Conservation (phyloP, 2,113 vertebrate genomes). For the Propithecus coquereli region DNA sequence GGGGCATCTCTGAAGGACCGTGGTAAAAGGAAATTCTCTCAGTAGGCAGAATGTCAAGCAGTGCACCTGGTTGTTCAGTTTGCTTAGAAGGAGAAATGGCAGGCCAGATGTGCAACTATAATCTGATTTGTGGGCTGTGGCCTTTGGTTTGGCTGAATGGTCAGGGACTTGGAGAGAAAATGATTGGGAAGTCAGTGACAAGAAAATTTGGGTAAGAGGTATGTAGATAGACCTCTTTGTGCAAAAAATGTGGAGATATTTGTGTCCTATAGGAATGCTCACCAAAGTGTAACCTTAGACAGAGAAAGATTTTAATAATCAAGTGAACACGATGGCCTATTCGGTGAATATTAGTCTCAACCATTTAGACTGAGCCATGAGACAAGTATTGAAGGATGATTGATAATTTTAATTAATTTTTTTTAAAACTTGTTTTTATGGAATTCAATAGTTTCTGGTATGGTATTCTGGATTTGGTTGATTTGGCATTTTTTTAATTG, state of each 20-base stretch:
- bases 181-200: neutral
- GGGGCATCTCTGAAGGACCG: neutral
- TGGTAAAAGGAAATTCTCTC: neutral
- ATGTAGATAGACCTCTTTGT: neutral
- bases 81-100: neutral
- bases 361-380: neutral
- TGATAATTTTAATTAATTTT: neutral
- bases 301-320: neutral
- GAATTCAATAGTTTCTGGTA: neutral
- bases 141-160: neutral
- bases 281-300: neutral
- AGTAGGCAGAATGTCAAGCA: neutral
- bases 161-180: neutral
- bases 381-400: neutral
- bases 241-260: neutral
- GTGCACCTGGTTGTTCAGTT: neutral
- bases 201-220: neutral
- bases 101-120: neutral
- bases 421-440: neutral
- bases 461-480: neutral
- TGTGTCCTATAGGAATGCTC: neutral
- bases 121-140: neutral
- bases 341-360: neutral
- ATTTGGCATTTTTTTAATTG: neutral
- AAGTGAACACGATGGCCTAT: neutral